Conservation (phyloP, 2,797 vertebrate genomes). For the Pangasius sanitwongsei region DNA sequence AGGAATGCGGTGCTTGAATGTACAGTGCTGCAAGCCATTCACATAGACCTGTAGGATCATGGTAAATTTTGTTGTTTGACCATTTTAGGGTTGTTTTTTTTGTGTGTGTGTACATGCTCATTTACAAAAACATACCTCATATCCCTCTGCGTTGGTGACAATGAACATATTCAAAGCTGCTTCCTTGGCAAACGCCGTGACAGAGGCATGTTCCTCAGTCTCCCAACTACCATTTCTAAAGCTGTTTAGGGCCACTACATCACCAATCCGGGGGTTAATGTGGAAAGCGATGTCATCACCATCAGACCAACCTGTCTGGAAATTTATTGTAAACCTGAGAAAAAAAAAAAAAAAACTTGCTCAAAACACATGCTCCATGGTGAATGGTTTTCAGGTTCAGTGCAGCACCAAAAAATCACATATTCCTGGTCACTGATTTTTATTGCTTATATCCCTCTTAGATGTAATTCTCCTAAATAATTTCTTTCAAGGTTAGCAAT, state of each 20-base stretch:
- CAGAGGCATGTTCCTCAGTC: not conserved
- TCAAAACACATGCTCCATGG: not conserved
- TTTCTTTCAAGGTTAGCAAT: not conserved
- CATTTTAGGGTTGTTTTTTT: not conserved
- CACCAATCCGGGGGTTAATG: constrained; percentile 19
- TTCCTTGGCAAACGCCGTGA: constrained; percentile 27
- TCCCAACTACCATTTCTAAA: constrained; percentile 20
- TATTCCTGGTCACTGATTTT: not conserved
- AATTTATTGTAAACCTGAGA: constrained; percentile 27
- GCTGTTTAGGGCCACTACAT: constrained; percentile 24
- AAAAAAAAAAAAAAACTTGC: too few species aligned
- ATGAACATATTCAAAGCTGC: constrained; percentile 13
- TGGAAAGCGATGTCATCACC: constrained; percentile 39
- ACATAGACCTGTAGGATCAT: constrained; percentile 6
- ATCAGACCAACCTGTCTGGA: not conserved
- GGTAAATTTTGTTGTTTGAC: not conserved
- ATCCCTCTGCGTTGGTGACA: constrained; percentile 14
- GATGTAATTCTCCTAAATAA: not conserved
- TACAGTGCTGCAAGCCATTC: constrained; percentile 1
- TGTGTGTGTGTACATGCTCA: not conserved
- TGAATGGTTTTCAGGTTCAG: not conserved
- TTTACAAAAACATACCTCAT: constrained; percentile 14
- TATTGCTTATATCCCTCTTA: not conserved
- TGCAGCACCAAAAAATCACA: not conserved
- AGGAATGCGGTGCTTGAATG: constrained; percentile 30